Evolutionary conservation across 2,113 vertebrate genomes (phyloP).

Genomic region (Oreochromis aureus): DNA sequence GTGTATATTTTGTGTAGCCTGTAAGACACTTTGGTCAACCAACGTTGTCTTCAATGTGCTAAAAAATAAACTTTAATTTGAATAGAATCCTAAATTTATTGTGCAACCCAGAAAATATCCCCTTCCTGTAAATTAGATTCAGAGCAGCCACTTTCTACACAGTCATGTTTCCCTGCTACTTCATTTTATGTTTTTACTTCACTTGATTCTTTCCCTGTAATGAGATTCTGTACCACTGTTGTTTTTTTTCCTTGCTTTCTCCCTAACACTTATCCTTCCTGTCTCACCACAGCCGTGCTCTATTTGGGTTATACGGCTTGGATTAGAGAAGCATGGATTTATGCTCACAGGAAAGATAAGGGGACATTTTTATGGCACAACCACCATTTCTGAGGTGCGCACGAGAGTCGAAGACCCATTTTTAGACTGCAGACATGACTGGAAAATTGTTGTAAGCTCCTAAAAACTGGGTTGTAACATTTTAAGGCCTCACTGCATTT

Average conservation of each 20-base stretch:
- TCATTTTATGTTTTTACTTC: not conserved
- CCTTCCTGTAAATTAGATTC: not conserved
- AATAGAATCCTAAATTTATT: not conserved
- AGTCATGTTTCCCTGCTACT: not conserved
- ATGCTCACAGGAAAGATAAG: constrained; percentile 67
- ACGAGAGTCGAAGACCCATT: constrained; percentile 12
- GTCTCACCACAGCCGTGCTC: constrained; percentile 31
- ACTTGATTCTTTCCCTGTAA: not conserved
- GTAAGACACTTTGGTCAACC: not conserved
- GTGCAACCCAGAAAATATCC: not conserved
- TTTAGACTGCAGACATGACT: constrained; percentile 55
- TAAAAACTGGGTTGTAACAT: constrained; percentile 59
- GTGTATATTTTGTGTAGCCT: not conserved
- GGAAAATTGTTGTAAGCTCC: constrained; percentile 63
- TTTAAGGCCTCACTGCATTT: constrained; percentile 57
- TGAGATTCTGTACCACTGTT: constrained; percentile 31
- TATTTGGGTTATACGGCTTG: constrained; percentile 24
- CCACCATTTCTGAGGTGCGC: constrained; percentile 37
- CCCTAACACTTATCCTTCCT: constrained; percentile 23
- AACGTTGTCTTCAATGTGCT: not conserved
- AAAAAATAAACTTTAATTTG: not conserved
- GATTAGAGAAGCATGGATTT: constrained; percentile 53
- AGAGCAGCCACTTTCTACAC: not conserved
- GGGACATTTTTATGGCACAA: constrained; percentile 60
- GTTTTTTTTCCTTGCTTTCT: not conserved